phyloP scores from a whole-genome alignment of 2,797 vertebrate species.

The Agapornis canus region DNA sequence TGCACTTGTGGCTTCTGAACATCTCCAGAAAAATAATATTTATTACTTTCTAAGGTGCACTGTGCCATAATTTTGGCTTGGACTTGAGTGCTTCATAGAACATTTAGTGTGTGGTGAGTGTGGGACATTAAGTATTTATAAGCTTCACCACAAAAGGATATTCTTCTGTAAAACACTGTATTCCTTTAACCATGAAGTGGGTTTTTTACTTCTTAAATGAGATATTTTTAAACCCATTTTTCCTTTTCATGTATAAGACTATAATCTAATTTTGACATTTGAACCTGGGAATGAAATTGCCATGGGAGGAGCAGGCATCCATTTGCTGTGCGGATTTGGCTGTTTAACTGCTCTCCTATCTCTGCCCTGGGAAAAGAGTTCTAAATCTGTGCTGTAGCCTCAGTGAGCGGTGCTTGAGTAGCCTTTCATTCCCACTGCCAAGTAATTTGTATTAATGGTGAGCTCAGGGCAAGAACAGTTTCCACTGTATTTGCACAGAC shows the following conservation, averaged over 20 bases:
- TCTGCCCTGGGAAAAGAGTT: slow-evolving; percentile 43
- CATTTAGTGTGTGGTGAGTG: slow-evolving; percentile 22
- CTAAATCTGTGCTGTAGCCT: slow-evolving; percentile 26
- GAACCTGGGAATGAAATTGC: slow-evolving; percentile 37
- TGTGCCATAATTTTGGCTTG: slow-evolving; percentile 32
- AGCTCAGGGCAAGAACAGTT: neutral
- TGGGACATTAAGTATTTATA: slow-evolving; percentile 46
- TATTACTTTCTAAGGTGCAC: slow-evolving; percentile 45
- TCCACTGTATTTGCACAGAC: neutral
- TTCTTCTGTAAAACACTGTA: slow-evolving; percentile 2
- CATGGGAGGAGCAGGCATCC: slow-evolving; percentile 43
- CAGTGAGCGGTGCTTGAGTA: neutral
- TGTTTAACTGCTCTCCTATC: neutral
- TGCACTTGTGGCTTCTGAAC: slow-evolving; percentile 46
- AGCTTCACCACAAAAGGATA: slow-evolving; percentile 25
- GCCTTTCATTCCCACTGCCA: slow-evolving; percentile 13
- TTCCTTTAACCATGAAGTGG: slow-evolving; percentile 20
- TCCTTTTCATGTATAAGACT: slow-evolving; percentile 50
- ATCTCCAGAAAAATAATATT: slow-evolving; percentile 43
- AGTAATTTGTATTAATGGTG: neutral
- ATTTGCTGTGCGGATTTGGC: slow-evolving; percentile 51
- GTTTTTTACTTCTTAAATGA: slow-evolving; percentile 51
- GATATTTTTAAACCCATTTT: slow-evolving; percentile 51
- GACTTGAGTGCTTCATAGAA: neutral
- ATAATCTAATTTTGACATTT: slow-evolving; percentile 69